Conservation (phyloP, 2,113 vertebrate species). For the Stegostoma tigrinum region DNA sequence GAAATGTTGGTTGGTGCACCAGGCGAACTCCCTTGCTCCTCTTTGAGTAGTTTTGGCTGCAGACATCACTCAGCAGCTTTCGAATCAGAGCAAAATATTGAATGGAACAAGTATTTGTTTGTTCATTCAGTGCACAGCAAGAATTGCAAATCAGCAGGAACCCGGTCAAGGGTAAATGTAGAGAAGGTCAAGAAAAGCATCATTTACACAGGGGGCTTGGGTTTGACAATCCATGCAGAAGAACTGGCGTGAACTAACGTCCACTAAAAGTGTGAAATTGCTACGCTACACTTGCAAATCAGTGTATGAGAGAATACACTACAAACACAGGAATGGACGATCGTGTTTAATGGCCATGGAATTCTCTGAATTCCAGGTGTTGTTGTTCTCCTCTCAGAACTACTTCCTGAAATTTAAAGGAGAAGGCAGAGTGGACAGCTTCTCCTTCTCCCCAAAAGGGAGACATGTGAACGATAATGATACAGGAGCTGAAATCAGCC, state of each 20-base stretch:
- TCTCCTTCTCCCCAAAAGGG: too few relatives aligned
- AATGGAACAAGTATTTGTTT: conserved; percentile 20
- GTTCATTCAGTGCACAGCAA: conserved; percentile 13
- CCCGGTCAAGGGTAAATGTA: background rate
- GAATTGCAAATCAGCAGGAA: background rate
- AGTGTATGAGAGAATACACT: background rate
- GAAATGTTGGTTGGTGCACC: background rate
- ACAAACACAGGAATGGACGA: background rate
- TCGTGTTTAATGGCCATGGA: background rate
- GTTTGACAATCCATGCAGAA: background rate
- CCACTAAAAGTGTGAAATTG: background rate
- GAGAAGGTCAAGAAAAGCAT: background rate
- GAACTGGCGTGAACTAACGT: background rate
- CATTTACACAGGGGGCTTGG: background rate
- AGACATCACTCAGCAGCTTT: background rate
- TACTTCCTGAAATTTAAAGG: background rate
- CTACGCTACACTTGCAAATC: background rate
- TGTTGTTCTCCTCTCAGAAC: background rate
- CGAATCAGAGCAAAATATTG: background rate
- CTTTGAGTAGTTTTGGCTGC: background rate
- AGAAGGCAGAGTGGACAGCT: too few relatives aligned
- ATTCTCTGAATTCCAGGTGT: background rate
- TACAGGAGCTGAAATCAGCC: too few relatives aligned
- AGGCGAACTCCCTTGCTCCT: background rate
- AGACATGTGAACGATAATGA: too few relatives aligned